Evolutionary conservation across 2,797 vertebrate genomes (phyloP).

Genomic region (Arnoldichthys spilopterus): DNA sequence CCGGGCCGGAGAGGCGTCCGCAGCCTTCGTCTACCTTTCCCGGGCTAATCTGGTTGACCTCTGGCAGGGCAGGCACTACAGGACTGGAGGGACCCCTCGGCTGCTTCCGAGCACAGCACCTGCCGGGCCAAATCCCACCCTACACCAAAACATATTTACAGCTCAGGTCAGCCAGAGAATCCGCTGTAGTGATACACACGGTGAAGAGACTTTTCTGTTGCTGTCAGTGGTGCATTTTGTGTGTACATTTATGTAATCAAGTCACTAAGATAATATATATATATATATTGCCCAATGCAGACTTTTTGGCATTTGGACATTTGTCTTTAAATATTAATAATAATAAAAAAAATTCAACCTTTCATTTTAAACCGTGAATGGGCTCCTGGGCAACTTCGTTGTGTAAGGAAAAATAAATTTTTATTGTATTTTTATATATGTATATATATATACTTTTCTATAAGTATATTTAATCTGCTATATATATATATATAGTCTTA

Average conservation of each 20-base stretch:
- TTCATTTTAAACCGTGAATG: too few species aligned
- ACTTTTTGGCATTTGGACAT: too few species aligned
- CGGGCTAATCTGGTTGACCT: conserved; percentile 62
- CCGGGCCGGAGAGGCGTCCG: neutral
- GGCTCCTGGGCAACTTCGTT: too few species aligned
- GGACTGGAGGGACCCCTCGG: neutral
- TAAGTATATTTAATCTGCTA: too few species aligned
- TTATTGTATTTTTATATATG: too few species aligned
- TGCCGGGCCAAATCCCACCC: conserved; percentile 6
- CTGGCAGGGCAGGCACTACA: conserved; percentile 43
- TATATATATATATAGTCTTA: too few species aligned
- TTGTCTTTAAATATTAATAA: too few species aligned
- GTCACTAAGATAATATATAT: too few species aligned
- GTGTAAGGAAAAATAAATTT: too few species aligned
- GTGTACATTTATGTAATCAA: neutral
- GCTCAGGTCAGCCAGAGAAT: neutral
- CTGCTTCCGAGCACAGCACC: neutral
- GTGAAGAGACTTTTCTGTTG: neutral
- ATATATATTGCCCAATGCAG: too few species aligned
- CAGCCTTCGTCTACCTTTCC: conserved; percentile 33
- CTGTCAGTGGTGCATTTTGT: neutral
- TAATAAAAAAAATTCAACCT: too few species aligned
- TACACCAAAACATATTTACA: neutral
- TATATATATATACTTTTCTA: too few species aligned
- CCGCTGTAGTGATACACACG: neutral